Conservation (phyloP, 2,888 invertebrate genomes). For the Eutolmus rufibarbis region DNA sequence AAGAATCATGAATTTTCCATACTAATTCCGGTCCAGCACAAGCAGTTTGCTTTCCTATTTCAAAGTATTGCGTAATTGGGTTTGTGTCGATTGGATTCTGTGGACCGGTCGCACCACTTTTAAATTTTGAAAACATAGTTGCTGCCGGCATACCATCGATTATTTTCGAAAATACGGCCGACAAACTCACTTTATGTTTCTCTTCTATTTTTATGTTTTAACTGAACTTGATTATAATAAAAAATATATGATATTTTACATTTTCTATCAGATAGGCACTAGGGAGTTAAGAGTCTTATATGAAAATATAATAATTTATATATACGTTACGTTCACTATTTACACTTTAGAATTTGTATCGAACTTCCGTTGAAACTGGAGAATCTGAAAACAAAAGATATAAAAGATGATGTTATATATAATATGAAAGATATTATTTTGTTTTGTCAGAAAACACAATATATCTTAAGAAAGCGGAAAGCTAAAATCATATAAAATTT, state of each 20-base stretch:
- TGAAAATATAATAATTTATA: constrained; percentile 14
- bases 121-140: constrained; percentile 79
- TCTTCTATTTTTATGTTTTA: constrained; percentile 46
- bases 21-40: constrained; percentile 85
- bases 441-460: neutral
- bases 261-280: constrained; percentile 17
- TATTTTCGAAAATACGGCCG: constrained; percentile 62
- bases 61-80: constrained; percentile 87
- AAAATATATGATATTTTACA: constrained; percentile 14
- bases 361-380: neutral
- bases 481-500: neutral
- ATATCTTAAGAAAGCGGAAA: neutral
- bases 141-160: constrained; percentile 64
- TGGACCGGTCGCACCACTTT: constrained; percentile 66
- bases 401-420: neutral
- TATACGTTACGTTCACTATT: neutral
- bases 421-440: neutral
- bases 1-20: constrained; percentile 92
- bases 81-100: constrained; percentile 73
- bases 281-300: neutral
- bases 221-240: constrained; percentile 11
- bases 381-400: neutral
- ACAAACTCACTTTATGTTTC: constrained; percentile 54
- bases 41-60: constrained; percentile 83
- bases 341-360: neutral